These are phyloP conservation scores for Orchesellides sinensis DNA, from an alignment of 2,888 invertebrate genomes.

Conservation along the genomic window DNA sequence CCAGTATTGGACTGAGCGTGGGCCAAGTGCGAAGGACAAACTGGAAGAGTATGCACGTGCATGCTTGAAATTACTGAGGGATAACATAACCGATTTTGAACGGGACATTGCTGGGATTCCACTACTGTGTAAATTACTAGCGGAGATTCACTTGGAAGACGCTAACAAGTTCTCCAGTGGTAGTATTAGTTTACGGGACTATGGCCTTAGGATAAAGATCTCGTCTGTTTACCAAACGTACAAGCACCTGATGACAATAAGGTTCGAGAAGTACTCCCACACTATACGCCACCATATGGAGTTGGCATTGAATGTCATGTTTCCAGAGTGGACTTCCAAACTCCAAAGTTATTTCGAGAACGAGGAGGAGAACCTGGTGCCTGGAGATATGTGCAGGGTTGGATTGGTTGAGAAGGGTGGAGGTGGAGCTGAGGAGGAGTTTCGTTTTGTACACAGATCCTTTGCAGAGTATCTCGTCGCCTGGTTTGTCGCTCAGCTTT, in stretches of 20 bases:
- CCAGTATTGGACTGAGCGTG: neutral
- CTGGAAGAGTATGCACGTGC: neutral
- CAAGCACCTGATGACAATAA: neutral
- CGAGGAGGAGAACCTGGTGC: neutral
- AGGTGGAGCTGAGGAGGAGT: neutral
- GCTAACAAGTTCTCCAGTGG: neutral
- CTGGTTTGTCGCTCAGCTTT: neutral
- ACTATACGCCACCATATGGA: neutral
- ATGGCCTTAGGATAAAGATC: neutral
- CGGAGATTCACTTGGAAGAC: neutral
- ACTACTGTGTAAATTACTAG: neutral
- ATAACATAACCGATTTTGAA: neutral
- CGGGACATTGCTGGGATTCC: constrained; percentile 11
- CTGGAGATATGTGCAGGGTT: neutral
- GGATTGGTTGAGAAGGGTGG: neutral
- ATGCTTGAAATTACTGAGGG: neutral
- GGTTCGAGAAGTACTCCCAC: neutral
- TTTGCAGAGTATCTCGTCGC: constrained; percentile 1
- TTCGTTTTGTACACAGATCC: neutral
- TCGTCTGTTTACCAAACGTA: constrained; percentile 2
- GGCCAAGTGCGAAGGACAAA: neutral
- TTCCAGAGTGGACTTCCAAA: neutral
- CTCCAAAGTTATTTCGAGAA: neutral
- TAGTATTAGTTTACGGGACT: neutral
- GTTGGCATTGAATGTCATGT: neutral